Evolutionary conservation across 2,797 vertebrate species (phyloP), one percentile per base, ranked within the genome.

Genomic region (Diplodus puntazzo): DNA sequence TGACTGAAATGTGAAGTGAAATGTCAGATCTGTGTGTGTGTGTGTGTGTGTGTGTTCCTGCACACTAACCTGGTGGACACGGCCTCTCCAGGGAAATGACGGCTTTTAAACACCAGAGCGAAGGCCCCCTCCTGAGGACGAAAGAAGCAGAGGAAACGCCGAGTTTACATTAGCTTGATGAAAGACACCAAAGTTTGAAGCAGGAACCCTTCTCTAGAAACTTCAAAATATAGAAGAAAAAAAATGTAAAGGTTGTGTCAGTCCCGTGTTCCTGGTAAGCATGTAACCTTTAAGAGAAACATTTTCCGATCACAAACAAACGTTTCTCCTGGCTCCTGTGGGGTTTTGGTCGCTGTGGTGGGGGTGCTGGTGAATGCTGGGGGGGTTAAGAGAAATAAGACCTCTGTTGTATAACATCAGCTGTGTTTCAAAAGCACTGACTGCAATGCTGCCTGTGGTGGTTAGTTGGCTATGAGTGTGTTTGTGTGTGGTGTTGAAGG

Each of bases 21-120:
- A 80, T 53, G 25, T 64, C 48, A 34, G 34, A 3, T 43, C 21
- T 14, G 42, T 64, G 62, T 46, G 17, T 14, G 42, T 64, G 62
- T 62, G 59, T 69, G 57, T 68, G 53, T 61, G 23, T 68, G 49
- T 67, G 68, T 61, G 65, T 46, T 27, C n/a, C 23, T 53, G 45
- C 12, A 7, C 66, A 92, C 96, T 88, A 84, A 99, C 98, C 98
- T 98, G 84, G 98, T 97, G 84, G 95, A 95, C 80, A 99, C 95
- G 0, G 97, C 98, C 93, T 98, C 97, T 88, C 95, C 96, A 1
- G 97, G 98, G 88, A 96, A 99, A 91, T 97, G 96, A 67, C 96
- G 92, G 78, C 98, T 99, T 95, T 99, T 99, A 92, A 99, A 98
- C 88, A 98, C 97, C 81, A 99, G 80, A 0, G 98, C 97, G 48